A percentile compares a stretch with the other conserved stretches of the same genome.
Conservation (phyloP, 2,113 vertebrate species). For the Bubo blakistoni region DNA sequence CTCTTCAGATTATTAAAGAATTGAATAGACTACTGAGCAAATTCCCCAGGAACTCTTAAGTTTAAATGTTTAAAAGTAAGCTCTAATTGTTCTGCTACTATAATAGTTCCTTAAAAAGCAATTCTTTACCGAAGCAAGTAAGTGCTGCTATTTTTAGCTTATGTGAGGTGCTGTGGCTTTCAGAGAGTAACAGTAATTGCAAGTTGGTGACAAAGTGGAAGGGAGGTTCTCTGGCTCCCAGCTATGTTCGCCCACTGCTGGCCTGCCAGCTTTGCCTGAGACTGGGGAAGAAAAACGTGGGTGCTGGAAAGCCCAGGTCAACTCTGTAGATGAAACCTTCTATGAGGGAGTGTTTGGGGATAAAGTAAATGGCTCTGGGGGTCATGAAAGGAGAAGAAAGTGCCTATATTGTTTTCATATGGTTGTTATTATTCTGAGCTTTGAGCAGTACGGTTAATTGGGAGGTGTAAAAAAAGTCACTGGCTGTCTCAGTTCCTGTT, state of each 20-base stretch:
- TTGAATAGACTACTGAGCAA: not conserved
- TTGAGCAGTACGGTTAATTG: not conserved
- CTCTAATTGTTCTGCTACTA: not conserved
- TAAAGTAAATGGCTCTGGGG: not conserved
- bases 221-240: not conserved
- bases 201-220: not conserved
- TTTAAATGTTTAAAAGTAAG: constrained; percentile 21
- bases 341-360: not conserved
- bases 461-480: not conserved
- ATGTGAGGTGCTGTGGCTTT: not conserved
- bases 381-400: not conserved
- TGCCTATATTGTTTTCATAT: not conserved
- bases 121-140: not conserved
- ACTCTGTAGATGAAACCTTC: not conserved
- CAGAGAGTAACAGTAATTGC: not conserved
- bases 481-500: not conserved
- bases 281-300: not conserved
- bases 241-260: not conserved
- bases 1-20: not conserved
- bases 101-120: not conserved
- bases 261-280: not conserved
- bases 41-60: not conserved
- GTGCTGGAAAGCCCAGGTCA: not conserved
- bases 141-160: not conserved
- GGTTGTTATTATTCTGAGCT: not conserved